A percentile compares a stretch with the other conserved stretches of the same genome.
Conservation (phyloP, 2,797 vertebrate species). For the Myotis myotis region DNA sequence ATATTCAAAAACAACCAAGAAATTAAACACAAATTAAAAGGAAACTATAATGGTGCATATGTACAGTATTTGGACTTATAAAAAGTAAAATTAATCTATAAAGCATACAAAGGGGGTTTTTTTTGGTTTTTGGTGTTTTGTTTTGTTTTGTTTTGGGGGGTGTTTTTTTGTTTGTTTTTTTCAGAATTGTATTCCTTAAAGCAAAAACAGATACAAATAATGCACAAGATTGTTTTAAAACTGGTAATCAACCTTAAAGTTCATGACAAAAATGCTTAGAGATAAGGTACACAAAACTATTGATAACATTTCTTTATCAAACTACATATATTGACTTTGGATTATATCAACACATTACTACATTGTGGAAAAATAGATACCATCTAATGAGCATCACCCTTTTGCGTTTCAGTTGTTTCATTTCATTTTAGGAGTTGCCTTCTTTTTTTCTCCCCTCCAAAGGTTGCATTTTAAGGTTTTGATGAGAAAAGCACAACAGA, state of each 20-base stretch:
- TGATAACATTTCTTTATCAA: neutral
- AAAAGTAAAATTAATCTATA: neutral
- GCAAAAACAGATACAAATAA: constrained; percentile 8
- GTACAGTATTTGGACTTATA: neutral
- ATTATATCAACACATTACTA: constrained; percentile 22
- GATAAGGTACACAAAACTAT: neutral
- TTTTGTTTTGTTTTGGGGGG: too few relatives aligned
- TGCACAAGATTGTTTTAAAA: neutral
- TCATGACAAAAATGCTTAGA: neutral
- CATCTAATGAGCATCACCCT: neutral
- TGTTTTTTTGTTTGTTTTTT: neutral
- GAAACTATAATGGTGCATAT: neutral
- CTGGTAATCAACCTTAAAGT: neutral
- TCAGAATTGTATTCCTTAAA: neutral
- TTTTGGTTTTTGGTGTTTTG: too few relatives aligned
- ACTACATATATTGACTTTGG: neutral
- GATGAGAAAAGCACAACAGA: neutral
- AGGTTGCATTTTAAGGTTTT: neutral
- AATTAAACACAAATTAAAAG: constrained; percentile 13
- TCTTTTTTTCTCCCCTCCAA: too few relatives aligned
- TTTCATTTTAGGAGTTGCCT: neutral
- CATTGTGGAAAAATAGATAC: constrained; percentile 12
- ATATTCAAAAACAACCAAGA: neutral
- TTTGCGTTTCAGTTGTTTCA: neutral
- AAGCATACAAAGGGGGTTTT: neutral